Conservation (phyloP, 2,797 vertebrate species). For the Chromobotia macracanthus region DNA sequence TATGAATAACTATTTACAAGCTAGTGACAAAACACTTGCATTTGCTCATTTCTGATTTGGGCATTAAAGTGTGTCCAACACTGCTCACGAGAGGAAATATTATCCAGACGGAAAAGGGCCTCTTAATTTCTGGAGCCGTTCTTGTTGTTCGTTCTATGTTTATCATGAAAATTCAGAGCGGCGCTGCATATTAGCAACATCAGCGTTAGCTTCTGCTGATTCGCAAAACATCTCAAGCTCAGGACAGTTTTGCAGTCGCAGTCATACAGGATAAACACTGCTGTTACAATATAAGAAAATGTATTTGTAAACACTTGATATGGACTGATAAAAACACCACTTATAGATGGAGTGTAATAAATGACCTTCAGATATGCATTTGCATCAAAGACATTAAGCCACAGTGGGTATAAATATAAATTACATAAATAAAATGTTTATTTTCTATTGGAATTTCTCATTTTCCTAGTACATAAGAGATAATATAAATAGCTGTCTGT, state of each 20-base stretch:
- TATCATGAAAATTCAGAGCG: constrained; percentile 72
- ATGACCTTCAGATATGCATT: constrained; percentile 64
- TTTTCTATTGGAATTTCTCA: neutral
- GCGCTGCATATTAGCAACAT: constrained; percentile 60
- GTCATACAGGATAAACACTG: constrained; percentile 74
- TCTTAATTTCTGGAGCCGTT: constrained; percentile 67
- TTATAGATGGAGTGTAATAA: constrained; percentile 59
- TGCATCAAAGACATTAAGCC: constrained; percentile 6
- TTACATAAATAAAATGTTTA: neutral
- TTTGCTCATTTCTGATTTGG: constrained; percentile 67
- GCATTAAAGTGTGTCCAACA: constrained; percentile 55
- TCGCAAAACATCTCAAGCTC: constrained; percentile 70
- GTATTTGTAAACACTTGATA: constrained; percentile 73
- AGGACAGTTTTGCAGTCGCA: constrained; percentile 72
- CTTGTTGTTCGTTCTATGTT: constrained; percentile 65
- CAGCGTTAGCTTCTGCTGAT: constrained; percentile 77
- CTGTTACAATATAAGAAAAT: constrained; percentile 72
- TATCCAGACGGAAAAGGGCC: constrained; percentile 53
- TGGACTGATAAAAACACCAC: constrained; percentile 59
- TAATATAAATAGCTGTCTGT: neutral
- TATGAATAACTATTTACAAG: constrained; percentile 75
- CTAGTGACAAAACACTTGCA: constrained; percentile 67
- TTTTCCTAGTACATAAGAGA: neutral
- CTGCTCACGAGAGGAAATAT: constrained; percentile 55
- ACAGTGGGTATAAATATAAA: neutral